Conservation (phyloP, 2,113 vertebrate species). For the Vulpes vulpes region DNA sequence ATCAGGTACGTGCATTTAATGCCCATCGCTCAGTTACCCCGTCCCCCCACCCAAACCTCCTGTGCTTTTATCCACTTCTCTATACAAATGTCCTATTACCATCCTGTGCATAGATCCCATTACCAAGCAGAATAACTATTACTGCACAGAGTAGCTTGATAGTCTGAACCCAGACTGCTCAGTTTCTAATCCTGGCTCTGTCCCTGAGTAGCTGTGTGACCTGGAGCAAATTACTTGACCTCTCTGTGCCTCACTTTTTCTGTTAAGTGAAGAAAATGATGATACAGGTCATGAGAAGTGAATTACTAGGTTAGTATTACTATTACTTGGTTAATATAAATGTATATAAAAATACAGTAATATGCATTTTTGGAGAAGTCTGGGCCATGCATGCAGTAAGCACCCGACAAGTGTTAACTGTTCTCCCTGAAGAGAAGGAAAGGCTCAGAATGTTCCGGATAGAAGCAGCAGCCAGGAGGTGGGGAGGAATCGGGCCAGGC, state of each 20-base stretch:
- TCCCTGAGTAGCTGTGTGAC: neutral
- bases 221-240: neutral
- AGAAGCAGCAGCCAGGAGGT: fast-evolving
- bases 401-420: neutral
- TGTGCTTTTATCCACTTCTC: neutral
- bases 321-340: neutral
- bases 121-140: neutral
- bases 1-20: neutral
- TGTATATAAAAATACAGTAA: neutral
- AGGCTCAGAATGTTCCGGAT: neutral
- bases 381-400: neutral
- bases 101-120: neutral
- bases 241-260: neutral
- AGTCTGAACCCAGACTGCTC: neutral
- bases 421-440: neutral
- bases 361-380: neutral
- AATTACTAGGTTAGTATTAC: neutral
- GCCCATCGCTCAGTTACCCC: neutral
- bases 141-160: neutral
- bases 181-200: neutral
- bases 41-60: neutral
- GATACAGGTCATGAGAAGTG: neutral
- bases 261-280: neutral
- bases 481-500: neutral
- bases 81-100: too few relatives aligned